phyloP scores from a whole-genome alignment of 2,797 vertebrate genomes.

The Limnodromus scolopaceus region DNA sequence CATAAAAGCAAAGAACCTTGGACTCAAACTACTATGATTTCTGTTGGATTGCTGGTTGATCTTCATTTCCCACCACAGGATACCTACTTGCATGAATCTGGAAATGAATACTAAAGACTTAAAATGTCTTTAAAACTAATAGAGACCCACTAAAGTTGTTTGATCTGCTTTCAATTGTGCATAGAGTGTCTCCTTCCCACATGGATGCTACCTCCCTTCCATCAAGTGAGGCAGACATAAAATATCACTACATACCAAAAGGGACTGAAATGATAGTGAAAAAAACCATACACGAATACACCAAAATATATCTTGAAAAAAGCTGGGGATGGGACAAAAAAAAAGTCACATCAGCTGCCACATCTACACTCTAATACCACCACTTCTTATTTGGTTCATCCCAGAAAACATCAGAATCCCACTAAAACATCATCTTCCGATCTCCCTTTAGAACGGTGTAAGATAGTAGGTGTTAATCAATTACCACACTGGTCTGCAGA shows the following conservation, averaged over 20 bases:
- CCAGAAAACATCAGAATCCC: not conserved
- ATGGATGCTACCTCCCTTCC: not conserved
- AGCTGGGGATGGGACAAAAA: not conserved
- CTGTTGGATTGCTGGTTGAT: not conserved
- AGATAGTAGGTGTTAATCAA: not conserved
- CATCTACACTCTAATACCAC: not conserved
- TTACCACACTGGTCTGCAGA: not conserved
- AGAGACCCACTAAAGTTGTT: not conserved
- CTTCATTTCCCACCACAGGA: not conserved
- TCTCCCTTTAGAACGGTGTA: not conserved
- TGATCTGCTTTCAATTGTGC: not conserved
- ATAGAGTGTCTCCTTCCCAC: not conserved
- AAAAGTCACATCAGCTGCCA: not conserved
- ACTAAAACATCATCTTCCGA: not conserved
- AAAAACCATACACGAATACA: not conserved
- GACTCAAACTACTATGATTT: not conserved
- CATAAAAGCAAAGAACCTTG: not conserved
- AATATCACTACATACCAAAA: not conserved
- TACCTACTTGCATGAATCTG: not conserved
- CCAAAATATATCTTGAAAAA: not conserved
- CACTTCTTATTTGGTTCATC: not conserved
- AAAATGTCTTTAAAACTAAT: not conserved
- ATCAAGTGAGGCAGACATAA: not conserved
- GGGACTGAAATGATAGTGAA: not conserved
- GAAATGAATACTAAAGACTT: not conserved